Evolutionary conservation across 2,888 invertebrate genomes (phyloP).

Genomic region (Micropterix aruncella): DNA sequence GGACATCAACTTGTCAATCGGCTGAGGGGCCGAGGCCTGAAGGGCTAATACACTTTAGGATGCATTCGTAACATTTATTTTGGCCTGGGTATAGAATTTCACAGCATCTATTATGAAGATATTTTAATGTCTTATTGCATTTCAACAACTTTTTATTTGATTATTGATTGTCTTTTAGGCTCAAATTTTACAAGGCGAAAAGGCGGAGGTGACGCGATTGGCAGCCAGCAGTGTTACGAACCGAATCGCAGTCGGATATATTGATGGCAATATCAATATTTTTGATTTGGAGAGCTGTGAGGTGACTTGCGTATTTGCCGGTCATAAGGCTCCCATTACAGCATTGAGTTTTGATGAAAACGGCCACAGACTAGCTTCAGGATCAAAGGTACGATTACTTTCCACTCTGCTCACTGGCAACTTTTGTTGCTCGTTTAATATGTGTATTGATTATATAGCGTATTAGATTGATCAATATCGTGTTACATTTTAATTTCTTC

Average conservation of each 20-base stretch:
- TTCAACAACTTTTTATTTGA: conserved; percentile 2
- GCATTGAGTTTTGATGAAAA: conserved; percentile 68
- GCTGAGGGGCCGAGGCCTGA: too few relatives aligned
- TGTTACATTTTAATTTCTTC: too few relatives aligned
- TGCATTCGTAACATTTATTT: too few relatives aligned
- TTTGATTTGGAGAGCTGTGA: conserved; percentile 66
- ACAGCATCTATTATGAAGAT: too few relatives aligned
- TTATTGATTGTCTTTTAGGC: conserved; percentile 38
- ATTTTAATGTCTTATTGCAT: conserved; percentile 2
- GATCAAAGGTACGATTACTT: conserved; percentile 77
- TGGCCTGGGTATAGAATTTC: too few relatives aligned
- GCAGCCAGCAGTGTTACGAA: conserved; percentile 62
- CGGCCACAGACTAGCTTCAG: conserved; percentile 79
- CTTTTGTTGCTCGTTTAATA: too few relatives aligned
- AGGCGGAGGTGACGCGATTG: conserved; percentile 62
- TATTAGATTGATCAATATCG: too few relatives aligned
- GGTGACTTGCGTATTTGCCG: conserved; percentile 56
- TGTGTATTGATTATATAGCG: too few relatives aligned
- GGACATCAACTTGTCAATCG: too few relatives aligned
- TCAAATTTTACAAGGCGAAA: conserved; percentile 66
- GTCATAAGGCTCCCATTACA: conserved; percentile 78
- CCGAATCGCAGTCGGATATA: conserved; percentile 82
- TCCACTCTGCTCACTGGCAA: too few relatives aligned
- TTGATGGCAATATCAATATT: conserved; percentile 75
- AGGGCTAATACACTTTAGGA: too few relatives aligned